Base-by-base conservation (phyloP, 2,797 vertebrate species). In the Tapirus indicus region DNA sequence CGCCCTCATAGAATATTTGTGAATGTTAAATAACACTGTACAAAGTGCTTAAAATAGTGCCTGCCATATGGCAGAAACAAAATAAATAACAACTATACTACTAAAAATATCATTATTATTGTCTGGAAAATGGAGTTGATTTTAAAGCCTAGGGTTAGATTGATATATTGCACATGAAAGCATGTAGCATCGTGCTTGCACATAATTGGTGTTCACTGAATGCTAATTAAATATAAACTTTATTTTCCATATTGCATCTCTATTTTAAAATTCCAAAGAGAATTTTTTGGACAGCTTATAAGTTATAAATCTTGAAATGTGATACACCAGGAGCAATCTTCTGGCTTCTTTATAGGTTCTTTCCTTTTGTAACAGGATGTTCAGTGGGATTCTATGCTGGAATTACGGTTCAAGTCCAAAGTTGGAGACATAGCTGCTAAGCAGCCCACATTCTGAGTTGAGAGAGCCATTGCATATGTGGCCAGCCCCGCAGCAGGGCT, bases 141-240 rank as follows among this genome's bases (percentile, higher is more conserved):
- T 62, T 92, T 74, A 44, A 88, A 90, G 77, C 75, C 71, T n/a
- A 56, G 80, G 66, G 32, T 85, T 96, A 84, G 60, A 58, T 21
- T 27, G 38, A 68, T 52, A 85, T 25, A 62, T 5, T 60, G 35
- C 6, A 0, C 69, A 80, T 11, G 47, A 84, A 54, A 64, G 7
- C 38, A 64, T 66, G 77, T 56, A 52, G 68, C 52, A 64, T 8
- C 14, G 27, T 11, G 38, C 72, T 82, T 75, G 35, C 35, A 90
- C 2, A 25, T 44, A 64, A 86, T 0, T 78, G 56, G 64, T 87
- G 44, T 62, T 82, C 44, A 14, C 82, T 68, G 88, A 97, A 97
- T 49, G 68, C 88, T 91, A 87, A 91, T 82, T 95, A 95, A 91
- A 94, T 91, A 44, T 41, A 60, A 96, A 83, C 56, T 78, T 97